Evolutionary conservation across 2,113 vertebrate genomes (phyloP).

Genomic region (Melanostigma gelatinosum): DNA sequence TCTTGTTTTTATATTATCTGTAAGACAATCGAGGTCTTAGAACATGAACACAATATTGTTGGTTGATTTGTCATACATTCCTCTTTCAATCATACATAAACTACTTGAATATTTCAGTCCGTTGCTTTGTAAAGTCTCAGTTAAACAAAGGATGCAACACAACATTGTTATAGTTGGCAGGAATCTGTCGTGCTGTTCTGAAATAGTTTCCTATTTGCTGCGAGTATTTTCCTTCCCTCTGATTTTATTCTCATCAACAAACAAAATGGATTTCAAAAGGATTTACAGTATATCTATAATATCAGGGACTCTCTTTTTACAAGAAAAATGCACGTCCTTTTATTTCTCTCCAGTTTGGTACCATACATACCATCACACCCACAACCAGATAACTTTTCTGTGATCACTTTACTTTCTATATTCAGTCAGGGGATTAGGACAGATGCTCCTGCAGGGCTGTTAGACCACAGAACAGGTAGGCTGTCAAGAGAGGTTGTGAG

Average conservation of each 20-base stretch:
- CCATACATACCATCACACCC: background rate
- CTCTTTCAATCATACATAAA: background rate
- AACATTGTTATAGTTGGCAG: background rate
- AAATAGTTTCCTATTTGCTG: background rate
- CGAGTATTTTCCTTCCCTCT: background rate
- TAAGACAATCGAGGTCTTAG: conserved; percentile 17
- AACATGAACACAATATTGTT: conserved; percentile 7
- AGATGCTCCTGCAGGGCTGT: conserved; percentile 7
- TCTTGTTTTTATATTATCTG: conserved; percentile 29
- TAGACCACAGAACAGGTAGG: background rate
- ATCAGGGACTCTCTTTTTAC: background rate
- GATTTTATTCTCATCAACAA: background rate
- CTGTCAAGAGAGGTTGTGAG: background rate
- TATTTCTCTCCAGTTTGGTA: background rate
- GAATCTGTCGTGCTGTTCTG: background rate
- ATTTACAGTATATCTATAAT: background rate
- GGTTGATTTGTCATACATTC: conserved; percentile 4
- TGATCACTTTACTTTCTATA: background rate
- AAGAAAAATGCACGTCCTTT: background rate
- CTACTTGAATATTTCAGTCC: background rate
- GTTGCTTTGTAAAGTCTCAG: background rate
- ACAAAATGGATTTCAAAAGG: background rate
- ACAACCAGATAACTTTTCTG: background rate
- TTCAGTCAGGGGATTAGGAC: background rate
- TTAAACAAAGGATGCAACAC: conserved; percentile 9